phyloP scores from a whole-genome alignment of 1,140 invertebrate species.

The Vollenhovia emeryi region DNA sequence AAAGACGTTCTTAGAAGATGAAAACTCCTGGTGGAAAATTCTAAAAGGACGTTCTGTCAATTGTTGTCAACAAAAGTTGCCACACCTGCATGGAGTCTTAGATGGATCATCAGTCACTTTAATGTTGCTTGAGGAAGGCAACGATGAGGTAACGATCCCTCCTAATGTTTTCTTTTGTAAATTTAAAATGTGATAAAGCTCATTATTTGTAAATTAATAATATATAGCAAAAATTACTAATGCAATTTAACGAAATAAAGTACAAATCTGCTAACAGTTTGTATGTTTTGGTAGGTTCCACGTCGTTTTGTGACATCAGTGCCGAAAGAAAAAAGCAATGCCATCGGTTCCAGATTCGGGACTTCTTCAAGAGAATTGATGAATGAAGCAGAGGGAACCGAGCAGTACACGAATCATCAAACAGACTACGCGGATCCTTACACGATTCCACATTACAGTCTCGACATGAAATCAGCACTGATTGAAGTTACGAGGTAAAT shows the following conservation, averaged over 20 bases:
- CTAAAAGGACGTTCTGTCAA: conserved; percentile 39
- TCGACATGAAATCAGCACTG: background rate
- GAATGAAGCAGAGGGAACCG: background rate
- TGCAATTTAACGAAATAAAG: background rate
- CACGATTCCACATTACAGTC: background rate
- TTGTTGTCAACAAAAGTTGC: conserved; percentile 66
- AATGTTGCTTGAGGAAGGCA: conserved; percentile 59
- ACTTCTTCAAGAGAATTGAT: background rate
- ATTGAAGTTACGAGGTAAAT: conserved; percentile 30
- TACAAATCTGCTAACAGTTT: background rate
- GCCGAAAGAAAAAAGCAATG: background rate
- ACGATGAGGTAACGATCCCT: background rate
- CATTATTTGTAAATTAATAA: background rate
- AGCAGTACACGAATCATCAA: background rate
- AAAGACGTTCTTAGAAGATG: conserved; percentile 58
- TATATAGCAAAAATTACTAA: background rate
- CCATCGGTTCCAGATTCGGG: too few relatives aligned
- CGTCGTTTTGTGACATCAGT: conserved; percentile 23
- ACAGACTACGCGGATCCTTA: background rate
- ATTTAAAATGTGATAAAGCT: background rate
- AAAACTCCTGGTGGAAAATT: conserved; percentile 64
- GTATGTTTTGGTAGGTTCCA: background rate
- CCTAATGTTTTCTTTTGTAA: background rate
- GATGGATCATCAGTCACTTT: conserved; percentile 68
- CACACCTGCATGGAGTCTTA: conserved; percentile 71